These are phyloP conservation scores for Drosophila basisetae DNA, from an alignment of 2,888 invertebrate genomes.

Conservation along the genomic window DNA sequence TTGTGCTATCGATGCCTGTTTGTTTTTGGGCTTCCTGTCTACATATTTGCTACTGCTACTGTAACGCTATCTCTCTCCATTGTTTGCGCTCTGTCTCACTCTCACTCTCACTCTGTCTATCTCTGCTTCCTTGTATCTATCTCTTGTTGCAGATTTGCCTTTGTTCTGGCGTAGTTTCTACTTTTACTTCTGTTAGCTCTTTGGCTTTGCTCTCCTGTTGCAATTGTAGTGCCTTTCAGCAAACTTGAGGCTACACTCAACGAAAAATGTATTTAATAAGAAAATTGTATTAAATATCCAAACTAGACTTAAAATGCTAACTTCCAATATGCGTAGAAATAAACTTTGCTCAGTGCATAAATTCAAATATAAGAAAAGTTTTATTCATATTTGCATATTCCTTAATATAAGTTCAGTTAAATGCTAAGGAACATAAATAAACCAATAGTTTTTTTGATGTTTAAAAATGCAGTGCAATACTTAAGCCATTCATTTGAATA, in stretches of 20 bases:
- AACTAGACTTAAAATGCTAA: not conserved
- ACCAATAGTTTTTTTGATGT: not conserved
- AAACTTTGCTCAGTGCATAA: not conserved
- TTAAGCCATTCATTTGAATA: too few species aligned
- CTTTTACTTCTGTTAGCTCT: conserved; percentile 46
- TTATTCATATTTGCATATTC: not conserved
- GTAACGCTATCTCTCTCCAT: conserved; percentile 38
- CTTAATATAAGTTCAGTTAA: not conserved
- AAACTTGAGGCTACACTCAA: conserved; percentile 25
- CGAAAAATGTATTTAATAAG: not conserved
- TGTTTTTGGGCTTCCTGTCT: conserved; percentile 23
- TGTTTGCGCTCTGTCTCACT: conserved; percentile 21
- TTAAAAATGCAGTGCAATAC: not conserved
- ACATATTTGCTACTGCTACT: conserved; percentile 23
- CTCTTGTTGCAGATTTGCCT: conserved; percentile 54
- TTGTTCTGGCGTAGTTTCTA: conserved; percentile 45
- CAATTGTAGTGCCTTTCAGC: conserved; percentile 19
- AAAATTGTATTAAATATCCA: not conserved
- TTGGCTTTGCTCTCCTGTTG: conserved; percentile 39
- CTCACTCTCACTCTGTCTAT: conserved; percentile 19
- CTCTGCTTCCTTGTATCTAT: conserved; percentile 25
- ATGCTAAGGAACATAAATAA: not conserved
- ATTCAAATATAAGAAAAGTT: not conserved
- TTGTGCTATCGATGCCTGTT: conserved; percentile 47
- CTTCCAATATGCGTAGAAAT: not conserved